Conservation (phyloP, 2,113 vertebrate genomes). For the Carassius auratus region DNA sequence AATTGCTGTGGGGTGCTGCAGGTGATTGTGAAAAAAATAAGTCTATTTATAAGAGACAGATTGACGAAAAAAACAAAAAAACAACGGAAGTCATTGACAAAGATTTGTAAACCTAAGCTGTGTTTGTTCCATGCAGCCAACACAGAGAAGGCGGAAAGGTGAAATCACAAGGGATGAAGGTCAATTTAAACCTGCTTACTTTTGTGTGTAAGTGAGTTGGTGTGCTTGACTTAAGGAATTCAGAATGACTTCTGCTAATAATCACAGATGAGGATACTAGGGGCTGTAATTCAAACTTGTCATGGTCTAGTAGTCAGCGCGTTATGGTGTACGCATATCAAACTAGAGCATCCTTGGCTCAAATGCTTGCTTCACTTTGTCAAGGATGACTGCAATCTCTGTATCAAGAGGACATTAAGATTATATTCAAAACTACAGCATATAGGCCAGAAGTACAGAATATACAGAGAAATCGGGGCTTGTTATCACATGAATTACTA, state of each 20-base stretch:
- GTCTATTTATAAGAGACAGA: not conserved
- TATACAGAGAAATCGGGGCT: not conserved
- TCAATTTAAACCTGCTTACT: not conserved
- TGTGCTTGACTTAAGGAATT: not conserved
- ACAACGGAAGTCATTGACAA: not conserved
- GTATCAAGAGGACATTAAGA: not conserved
- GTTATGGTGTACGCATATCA: slow-evolving; percentile 9
- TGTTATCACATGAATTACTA: not conserved
- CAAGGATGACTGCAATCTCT: not conserved
- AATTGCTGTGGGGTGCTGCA: not conserved
- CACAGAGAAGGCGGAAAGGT: not conserved
- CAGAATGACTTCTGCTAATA: slow-evolving; percentile 6
- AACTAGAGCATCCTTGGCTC: slow-evolving; percentile 13
- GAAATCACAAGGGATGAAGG: not conserved
- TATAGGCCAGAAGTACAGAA: not conserved
- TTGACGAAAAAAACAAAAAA: not conserved
- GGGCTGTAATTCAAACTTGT: not conserved
- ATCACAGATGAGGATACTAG: slow-evolving; percentile 31
- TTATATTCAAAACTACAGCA: not conserved
- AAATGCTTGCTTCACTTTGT: slow-evolving; percentile 15
- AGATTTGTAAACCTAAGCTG: not conserved
- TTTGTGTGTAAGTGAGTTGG: not conserved
- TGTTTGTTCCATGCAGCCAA: not conserved
- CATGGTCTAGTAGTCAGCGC: slow-evolving; percentile 20
- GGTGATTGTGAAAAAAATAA: too few species aligned